Conservation (phyloP, 1,140 invertebrate genomes). For the Frieseomelitta varia region DNA sequence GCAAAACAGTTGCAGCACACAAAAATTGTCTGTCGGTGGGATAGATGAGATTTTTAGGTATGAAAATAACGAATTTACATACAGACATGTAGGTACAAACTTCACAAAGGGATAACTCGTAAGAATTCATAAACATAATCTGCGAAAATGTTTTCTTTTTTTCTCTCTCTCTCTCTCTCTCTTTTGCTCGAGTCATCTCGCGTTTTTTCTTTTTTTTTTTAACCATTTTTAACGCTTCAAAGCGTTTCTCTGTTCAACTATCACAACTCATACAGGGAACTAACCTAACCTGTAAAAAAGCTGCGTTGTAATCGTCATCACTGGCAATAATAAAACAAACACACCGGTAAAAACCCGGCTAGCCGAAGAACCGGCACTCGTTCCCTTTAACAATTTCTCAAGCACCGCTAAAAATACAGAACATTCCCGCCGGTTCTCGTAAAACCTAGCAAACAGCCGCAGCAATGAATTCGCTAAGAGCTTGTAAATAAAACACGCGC, state of each 20-base stretch:
- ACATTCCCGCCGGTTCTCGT: neutral
- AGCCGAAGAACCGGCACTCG: neutral
- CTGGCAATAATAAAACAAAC: neutral
- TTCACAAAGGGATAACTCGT: too few species aligned
- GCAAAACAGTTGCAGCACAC: neutral
- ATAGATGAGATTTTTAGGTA: neutral
- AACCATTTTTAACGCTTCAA: too few species aligned
- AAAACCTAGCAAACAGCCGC: slow-evolving; percentile 5
- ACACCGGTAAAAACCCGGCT: neutral
- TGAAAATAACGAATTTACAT: neutral
- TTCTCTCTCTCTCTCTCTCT: too few species aligned
- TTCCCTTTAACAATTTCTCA: neutral
- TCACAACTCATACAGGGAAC: too few species aligned
- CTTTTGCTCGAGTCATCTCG: too few species aligned
- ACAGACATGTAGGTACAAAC: neutral
- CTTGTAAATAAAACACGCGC: slow-evolving; percentile 1
- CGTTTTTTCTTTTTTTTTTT: too few species aligned
- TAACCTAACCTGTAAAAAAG: too few species aligned
- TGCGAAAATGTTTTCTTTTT: neutral
- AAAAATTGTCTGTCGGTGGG: neutral
- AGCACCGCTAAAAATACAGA: neutral
- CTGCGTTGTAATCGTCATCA: neutral
- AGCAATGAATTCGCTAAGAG: slow-evolving; percentile 22
- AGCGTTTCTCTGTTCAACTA: too few species aligned
- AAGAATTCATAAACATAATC: neutral